Evolutionary conservation across 2,888 invertebrate genomes (phyloP).

Genomic region (Chaitophorus viminalis): DNA sequence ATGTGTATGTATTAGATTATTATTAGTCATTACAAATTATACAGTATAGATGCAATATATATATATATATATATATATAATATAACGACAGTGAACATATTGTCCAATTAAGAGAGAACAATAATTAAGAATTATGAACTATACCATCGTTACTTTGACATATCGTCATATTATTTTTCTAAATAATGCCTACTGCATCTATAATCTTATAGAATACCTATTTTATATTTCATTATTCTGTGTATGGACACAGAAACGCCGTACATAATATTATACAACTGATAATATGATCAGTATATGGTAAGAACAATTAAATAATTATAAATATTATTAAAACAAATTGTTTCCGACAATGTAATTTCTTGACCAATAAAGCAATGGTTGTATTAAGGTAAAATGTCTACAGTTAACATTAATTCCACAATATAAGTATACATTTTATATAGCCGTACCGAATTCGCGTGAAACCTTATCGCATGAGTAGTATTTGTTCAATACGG

Average conservation of each 20-base stretch:
- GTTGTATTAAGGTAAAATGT: background rate
- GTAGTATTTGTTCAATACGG: background rate
- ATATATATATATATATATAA: too few relatives aligned
- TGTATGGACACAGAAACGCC: background rate
- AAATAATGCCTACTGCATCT: background rate
- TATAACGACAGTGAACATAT: background rate
- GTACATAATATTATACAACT: background rate
- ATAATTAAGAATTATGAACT: background rate
- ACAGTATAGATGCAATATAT: background rate
- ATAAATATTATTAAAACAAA: background rate
- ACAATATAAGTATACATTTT: background rate
- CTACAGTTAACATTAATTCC: background rate
- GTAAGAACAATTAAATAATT: background rate
- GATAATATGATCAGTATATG: background rate
- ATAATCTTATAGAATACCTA: background rate
- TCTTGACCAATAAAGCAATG: background rate
- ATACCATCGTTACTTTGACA: background rate
- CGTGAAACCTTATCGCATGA: background rate
- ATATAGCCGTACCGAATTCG: background rate
- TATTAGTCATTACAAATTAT: background rate
- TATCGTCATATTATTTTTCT: background rate
- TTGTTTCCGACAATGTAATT: background rate
- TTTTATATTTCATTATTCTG: background rate
- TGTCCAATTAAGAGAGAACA: slow-evolving; percentile 13
- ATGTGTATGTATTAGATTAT: background rate